Evolutionary conservation across 2,888 invertebrate species (phyloP), one percentile per base, ranked within the genome.

Genomic region (Emesis furor): DNA sequence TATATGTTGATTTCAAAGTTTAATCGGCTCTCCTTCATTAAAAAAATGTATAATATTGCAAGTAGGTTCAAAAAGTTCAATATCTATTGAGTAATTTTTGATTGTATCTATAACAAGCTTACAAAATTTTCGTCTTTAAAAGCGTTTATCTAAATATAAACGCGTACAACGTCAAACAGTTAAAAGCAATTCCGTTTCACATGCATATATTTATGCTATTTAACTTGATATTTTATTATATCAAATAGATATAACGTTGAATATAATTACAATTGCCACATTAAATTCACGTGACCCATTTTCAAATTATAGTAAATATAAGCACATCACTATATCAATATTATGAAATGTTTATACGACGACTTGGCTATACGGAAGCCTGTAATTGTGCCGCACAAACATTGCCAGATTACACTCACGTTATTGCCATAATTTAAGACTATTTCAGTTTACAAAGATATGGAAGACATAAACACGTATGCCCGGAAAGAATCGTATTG

Each of bases 321-420:
- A 32, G 65, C 65, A 65, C 32, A 65, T 65, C 35, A 32, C 32
- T 32, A 35, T 32, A 32, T 65, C 65, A 65, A 65, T 65, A 65
- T 65, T 65, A 65, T 65, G 65, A 65, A 65, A 65, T 65, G 65
- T 65, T 65, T 65, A 65, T 35, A 65, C 32, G 35, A 32, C 14
- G 51, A 55, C 51, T 17, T 55, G 51, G 32, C 65, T 32, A 65
- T 65, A 65, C 65, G 65, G 65, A 65, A 65, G 65, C 30, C 14
- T 32, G 35, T 65, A 65, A 65, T 35, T 65, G 65, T 65, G 65
- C 14, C 65, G 32, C 32, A 14, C 65, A 67, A 67, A 67, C 35
- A 35, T 67, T 67, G 65, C 32, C 14, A 67, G 35, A 67, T 67
- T n/a, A 35, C 65, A 14, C 65, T 14, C 14, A 14, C 14, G 32